A percentile compares a stretch with the other conserved stretches of the same genome.
Conservation (phyloP, 2,797 vertebrate genomes). For the Rhodeus uyekii region DNA sequence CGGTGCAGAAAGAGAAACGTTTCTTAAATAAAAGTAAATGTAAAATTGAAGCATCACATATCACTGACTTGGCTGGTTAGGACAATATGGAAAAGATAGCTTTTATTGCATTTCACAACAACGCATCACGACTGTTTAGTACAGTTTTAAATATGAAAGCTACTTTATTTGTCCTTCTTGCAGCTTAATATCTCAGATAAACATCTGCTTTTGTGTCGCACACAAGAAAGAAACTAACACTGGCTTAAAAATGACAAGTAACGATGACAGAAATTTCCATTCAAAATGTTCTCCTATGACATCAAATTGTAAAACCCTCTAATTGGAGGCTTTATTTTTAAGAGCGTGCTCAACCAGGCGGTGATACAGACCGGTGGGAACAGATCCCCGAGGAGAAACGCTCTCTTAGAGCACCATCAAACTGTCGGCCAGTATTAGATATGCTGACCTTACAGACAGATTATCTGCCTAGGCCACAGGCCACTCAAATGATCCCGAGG, state of each 20-base stretch:
- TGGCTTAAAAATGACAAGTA: not conserved
- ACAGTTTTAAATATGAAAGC: not conserved
- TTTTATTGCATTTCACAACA: too few species aligned
- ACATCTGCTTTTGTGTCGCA: not conserved
- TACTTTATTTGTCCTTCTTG: not conserved
- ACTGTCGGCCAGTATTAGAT: slow-evolving; percentile 55
- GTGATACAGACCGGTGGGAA: slow-evolving; percentile 45
- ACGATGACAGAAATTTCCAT: slow-evolving; percentile 1
- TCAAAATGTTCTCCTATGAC: slow-evolving; percentile 2
- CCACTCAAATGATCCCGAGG: slow-evolving; percentile 40
- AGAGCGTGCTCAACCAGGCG: slow-evolving; percentile 39
- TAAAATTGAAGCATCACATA: too few species aligned
- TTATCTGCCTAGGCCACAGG: slow-evolving; percentile 30
- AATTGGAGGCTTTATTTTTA: slow-evolving; percentile 34
- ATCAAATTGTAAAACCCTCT: slow-evolving; percentile 26
- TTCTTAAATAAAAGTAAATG: too few species aligned
- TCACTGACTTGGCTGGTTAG: too few species aligned
- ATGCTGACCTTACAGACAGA: slow-evolving; percentile 53
- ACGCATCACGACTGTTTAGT: too few species aligned
- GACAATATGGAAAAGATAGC: too few species aligned
- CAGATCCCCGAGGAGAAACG: slow-evolving; percentile 43
- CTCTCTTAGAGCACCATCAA: slow-evolving; percentile 48
- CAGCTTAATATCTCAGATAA: not conserved
- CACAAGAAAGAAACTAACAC: slow-evolving; percentile 3
- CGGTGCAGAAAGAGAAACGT: too few species aligned